Base-by-base conservation (phyloP, 2,888 invertebrate species). In the Orgyia antiqua region DNA sequence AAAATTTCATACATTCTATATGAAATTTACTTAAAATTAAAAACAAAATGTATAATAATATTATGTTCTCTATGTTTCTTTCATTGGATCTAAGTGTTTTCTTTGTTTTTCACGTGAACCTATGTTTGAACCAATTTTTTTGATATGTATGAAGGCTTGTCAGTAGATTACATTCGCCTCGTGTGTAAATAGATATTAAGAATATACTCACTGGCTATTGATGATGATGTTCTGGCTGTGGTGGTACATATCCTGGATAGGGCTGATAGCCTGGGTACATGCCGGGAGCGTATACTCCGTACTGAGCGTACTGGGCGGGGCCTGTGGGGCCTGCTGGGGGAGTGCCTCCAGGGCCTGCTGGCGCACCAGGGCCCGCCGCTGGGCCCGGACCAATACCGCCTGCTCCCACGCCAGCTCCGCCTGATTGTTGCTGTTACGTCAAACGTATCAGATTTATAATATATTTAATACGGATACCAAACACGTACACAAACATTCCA, bases 181-280 rank as follows among this genome's bases (percentile, higher is more conserved):
- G n/a, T n/a, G n/a, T n/a, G n/a, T n/a, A n/a, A n/a, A n/a, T n/a
- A n/a, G n/a, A n/a, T n/a, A n/a, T n/a, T n/a, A 15, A 6, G 6
- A 4, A 15, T 15, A 15, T 45, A 50, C 55, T 58, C 62, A 72
- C 49, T 62, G 60, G 52, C 50, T 68, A 74, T 82, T 78, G 75
- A 35, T 72, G 80, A 40, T 61, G 63, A 7, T 67, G 73, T 40
- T 67, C 70, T 9, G 59, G 64, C 37, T 59, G 61, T 20, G 60
- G 62, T 55, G 64, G 13, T 58, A 60, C 31, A 66, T 78, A 79
- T 3, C 51, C 50, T 4, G 59, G 60, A 64, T 71, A 71, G 15
- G 64, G 66, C 45, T 53, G 55, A 65, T 69, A 72, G 33, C 58
- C 72, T 37, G 69, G 75, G 68, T 76, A 76, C 43, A 77, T 64